These are phyloP conservation scores for Lycorma delicatula DNA, from an alignment of 1,140 invertebrate species.

Conservation along the genomic window DNA sequence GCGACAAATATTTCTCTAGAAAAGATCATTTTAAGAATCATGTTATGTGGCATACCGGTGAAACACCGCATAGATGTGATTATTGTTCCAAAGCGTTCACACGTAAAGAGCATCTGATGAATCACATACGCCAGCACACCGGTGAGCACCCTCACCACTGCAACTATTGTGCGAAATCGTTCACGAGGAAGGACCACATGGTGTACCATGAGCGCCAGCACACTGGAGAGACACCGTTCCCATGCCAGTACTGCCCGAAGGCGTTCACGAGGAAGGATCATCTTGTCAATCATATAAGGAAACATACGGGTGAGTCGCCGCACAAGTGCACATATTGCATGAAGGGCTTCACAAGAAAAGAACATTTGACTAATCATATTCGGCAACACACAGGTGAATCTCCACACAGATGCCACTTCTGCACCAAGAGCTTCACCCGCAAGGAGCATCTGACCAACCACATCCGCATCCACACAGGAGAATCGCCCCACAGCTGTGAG, in stretches of 20 bases:
- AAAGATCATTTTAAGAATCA: conserved; percentile 60
- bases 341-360: conserved; percentile 56
- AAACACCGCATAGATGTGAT: conserved; percentile 70
- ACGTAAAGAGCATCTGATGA: conserved; percentile 69
- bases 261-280: conserved; percentile 76
- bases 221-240: conserved; percentile 71
- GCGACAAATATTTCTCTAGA: conserved; percentile 50
- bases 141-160: conserved; percentile 80
- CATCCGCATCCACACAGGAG: conserved; percentile 65
- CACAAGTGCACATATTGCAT: conserved; percentile 46
- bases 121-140: conserved; percentile 64
- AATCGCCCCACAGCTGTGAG: conserved; percentile 72
- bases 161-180: conserved; percentile 75
- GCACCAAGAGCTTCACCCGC: conserved; percentile 70
- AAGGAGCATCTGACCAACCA: conserved; percentile 89
- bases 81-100: conserved; percentile 77
- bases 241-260: conserved; percentile 72
- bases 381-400: conserved; percentile 65
- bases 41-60: conserved; percentile 54
- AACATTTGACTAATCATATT: conserved; percentile 55
- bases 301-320: conserved; percentile 60
- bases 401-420: conserved; percentile 52
- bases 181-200: conserved; percentile 72
- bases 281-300: conserved; percentile 62
- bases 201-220: conserved; percentile 76